A percentile compares a stretch with the other conserved stretches of the same genome.
These are phyloP conservation scores for Uloborus diversus DNA, from an alignment of 1,140 invertebrate species.

Conservation along the genomic window DNA sequence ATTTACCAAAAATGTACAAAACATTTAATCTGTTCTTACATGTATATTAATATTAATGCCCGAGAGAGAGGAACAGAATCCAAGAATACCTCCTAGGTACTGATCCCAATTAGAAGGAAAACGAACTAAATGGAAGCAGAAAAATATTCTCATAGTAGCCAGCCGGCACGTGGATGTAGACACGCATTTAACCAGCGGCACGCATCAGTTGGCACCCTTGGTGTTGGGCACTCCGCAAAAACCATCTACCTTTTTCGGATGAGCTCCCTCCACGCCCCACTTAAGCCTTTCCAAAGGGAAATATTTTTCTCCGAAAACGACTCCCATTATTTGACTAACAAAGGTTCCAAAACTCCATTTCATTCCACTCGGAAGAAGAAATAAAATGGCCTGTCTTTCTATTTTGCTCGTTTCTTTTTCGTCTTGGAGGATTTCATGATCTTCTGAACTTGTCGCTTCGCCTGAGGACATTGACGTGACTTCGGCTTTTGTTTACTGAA, in stretches of 20 bases:
- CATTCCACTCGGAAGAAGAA: conserved; percentile 36
- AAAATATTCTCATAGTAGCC: too few species aligned
- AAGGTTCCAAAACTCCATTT: conserved; percentile 27
- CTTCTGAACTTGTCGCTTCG: conserved; percentile 32
- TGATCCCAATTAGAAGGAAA: too few species aligned
- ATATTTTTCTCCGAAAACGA: conserved; percentile 15
- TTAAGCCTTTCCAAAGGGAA: conserved; percentile 23
- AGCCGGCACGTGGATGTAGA: background rate
- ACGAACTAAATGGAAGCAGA: too few species aligned
- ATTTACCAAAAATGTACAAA: too few species aligned
- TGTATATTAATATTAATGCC: too few species aligned
- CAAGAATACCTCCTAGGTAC: too few species aligned
- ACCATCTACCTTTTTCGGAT: conserved; percentile 26
- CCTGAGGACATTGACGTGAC: conserved; percentile 15
- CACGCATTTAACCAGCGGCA: background rate
- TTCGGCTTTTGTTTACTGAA: background rate
- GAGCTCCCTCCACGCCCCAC: conserved; percentile 34
- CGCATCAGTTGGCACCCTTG: conserved; percentile 28
- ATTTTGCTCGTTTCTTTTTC: background rate
- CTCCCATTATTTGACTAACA: conserved; percentile 5
- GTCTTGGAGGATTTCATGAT: background rate
- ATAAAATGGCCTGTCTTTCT: conserved; percentile 19
- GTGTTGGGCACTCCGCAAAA: conserved; percentile 18
- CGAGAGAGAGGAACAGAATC: too few species aligned
- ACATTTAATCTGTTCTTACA: too few species aligned